Percentiles rank a stretch among this genome's conserved stretches.
These are phyloP conservation scores for Pollenia labialis DNA, from an alignment of 2,888 invertebrate genomes.

Conservation along the genomic window DNA sequence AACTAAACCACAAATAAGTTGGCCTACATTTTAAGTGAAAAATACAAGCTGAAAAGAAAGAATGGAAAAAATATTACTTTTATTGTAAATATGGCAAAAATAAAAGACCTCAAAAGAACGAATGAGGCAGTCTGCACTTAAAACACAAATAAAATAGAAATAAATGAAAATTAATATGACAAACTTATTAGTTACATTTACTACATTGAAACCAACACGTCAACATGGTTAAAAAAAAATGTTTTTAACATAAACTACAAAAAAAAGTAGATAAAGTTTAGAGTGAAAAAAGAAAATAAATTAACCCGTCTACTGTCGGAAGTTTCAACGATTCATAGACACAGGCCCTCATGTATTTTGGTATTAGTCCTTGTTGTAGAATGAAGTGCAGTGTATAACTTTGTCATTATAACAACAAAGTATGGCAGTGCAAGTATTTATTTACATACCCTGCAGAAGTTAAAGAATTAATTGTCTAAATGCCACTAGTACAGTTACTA, in stretches of 20 bases:
- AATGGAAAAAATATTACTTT: no score
- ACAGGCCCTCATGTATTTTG: neutral
- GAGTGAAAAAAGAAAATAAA: constrained; percentile 1
- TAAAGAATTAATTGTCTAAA: no score
- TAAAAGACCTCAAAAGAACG: neutral
- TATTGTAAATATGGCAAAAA: neutral
- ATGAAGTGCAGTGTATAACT: no score
- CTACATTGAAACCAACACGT: no score
- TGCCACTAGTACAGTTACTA: no score
- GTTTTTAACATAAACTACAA: no score
- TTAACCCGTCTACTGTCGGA: constrained; percentile 14
- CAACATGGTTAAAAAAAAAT: no score
- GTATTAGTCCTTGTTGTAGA: no score
- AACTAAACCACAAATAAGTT: constrained; percentile 12
- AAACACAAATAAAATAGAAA: neutral
- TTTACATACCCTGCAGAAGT: no score
- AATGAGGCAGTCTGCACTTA: neutral
- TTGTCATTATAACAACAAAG: no score
- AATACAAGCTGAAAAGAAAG: neutral
- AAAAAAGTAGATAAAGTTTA: neutral
- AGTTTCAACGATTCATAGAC: neutral
- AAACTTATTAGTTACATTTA: neutral
- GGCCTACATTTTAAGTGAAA: constrained; percentile 1
- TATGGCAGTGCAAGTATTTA: no score
- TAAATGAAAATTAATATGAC: constrained; percentile 11